Evolutionary conservation across 1,140 invertebrate genomes (phyloP).

Genomic region (Saccostrea echinata): DNA sequence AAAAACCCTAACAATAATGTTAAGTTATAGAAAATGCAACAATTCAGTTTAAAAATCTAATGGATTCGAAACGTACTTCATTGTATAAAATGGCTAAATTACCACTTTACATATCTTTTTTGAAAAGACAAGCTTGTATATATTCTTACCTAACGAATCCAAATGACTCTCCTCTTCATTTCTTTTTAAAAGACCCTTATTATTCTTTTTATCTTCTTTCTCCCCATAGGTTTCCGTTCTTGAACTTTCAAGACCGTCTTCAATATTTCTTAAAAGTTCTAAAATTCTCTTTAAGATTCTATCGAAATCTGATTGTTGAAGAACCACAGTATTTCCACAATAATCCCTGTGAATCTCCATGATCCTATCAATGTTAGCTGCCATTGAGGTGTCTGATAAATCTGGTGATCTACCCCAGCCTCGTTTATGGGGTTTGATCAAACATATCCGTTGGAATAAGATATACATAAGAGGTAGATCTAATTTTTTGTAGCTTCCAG

Average conservation of each 20-base stretch:
- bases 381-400: not conserved
- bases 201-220: no score
- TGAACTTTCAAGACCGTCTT: not conserved
- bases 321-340: not conserved
- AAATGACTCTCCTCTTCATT: no score
- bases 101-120: no score
- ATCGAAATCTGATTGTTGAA: not conserved
- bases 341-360: not conserved
- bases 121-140: no score
- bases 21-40: no score
- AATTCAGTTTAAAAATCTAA: no score
- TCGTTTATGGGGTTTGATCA: not conserved
- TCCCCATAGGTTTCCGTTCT: not conserved
- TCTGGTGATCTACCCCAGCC: not conserved
- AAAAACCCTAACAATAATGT: no score
- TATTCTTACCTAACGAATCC: no score
- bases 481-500: not conserved
- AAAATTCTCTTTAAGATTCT: not conserved
- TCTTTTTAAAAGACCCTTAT: no score
- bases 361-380: not conserved
- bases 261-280: not conserved
- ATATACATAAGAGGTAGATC: not conserved
- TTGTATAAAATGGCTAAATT: no score
- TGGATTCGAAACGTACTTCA: no score
- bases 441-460: not conserved